These are phyloP conservation scores for Kryptopterus vitreolus DNA, from an alignment of 2,797 vertebrate species.

Conservation along the genomic window DNA sequence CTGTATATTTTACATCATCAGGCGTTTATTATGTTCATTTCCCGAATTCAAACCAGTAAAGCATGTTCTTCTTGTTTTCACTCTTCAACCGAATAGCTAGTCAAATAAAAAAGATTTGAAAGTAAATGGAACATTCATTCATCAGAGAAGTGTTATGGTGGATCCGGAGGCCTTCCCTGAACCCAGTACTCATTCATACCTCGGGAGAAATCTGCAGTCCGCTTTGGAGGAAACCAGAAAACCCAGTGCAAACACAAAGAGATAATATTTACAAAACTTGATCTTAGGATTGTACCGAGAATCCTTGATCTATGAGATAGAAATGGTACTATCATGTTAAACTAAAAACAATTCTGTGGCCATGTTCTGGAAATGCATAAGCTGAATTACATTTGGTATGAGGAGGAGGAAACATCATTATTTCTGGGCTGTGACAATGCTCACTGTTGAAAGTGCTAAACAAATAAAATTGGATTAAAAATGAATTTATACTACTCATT, in stretches of 20 bases:
- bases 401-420: not conserved
- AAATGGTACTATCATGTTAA: not conserved
- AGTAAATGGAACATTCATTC: not conserved
- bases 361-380: not conserved
- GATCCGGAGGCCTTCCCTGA: too few species aligned
- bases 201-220: not conserved
- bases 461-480: too few species aligned
- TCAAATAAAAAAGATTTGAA: slow-evolving; percentile 3
- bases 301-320: not conserved
- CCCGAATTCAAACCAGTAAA: slow-evolving; percentile 37
- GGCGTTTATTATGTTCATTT: slow-evolving; percentile 20
- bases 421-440: not conserved
- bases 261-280: not conserved
- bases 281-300: not conserved
- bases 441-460: too few species aligned
- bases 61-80: slow-evolving; percentile 42
- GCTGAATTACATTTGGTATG: not conserved
- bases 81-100: slow-evolving; percentile 18
- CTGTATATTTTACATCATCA: slow-evolving; percentile 14
- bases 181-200: not conserved
- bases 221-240: not conserved
- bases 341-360: not conserved
- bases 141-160: not conserved
- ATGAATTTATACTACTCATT: too few species aligned
- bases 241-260: not conserved